Conservation (phyloP, 2,113 vertebrate species). For the Ictidomys tridecemlineatus region DNA sequence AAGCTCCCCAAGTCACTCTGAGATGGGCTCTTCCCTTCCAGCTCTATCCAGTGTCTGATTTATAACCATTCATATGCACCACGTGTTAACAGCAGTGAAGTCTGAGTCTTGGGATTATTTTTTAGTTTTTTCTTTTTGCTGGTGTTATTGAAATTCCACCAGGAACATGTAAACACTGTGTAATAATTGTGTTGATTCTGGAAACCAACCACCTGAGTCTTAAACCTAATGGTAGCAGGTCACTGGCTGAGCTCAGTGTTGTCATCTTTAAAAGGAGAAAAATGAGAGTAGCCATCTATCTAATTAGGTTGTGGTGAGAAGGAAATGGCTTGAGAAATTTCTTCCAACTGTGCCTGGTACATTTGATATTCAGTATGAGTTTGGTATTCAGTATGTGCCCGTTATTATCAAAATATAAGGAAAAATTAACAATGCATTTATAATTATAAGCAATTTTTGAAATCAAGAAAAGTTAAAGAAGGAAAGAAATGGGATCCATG, state of each 20-base stretch:
- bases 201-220: not conserved
- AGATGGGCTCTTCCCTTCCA: not conserved
- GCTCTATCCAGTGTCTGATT: not conserved
- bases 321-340: not conserved
- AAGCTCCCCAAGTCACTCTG: not conserved
- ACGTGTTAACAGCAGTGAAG: not conserved
- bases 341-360: not conserved
- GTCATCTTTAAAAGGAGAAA: not conserved
- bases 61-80: not conserved
- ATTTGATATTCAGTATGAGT: not conserved
- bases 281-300: not conserved
- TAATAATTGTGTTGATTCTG: not conserved
- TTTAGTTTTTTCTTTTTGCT: constrained; percentile 12
- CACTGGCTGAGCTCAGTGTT: not conserved
- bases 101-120: not conserved
- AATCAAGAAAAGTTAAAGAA: not conserved
- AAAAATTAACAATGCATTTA: not conserved
- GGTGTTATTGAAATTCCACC: not conserved
- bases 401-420: not conserved
- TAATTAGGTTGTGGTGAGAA: not conserved
- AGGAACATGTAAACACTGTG: not conserved
- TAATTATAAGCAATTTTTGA: not conserved
- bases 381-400: not conserved
- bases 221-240: not conserved
- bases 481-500: not conserved